Base-by-base conservation (phyloP, 1,140 invertebrate species). In the Stenopsyche tienmushanensis region DNA sequence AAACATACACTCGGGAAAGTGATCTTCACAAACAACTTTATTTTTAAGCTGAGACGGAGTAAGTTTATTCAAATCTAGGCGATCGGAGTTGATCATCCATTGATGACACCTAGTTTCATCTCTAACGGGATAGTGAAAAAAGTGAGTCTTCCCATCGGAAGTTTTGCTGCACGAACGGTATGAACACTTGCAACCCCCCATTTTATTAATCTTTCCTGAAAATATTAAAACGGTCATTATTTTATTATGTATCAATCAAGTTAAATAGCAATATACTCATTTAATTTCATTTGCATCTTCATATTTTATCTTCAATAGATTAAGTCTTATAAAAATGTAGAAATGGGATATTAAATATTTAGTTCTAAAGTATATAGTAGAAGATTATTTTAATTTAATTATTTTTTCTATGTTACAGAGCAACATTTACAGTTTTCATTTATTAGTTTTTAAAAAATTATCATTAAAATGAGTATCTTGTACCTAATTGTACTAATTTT, bases 101-200 rank as follows among this genome's bases (percentile, higher is more conserved):
- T 79, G 73, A 49, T 78, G 77, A 69, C 83, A 85, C 57, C 84
- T 72, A 21, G 80, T 71, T 70, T 77, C 79, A 50, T 85, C 80
- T 73, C 81, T 83, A 3, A 84, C 83, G 0, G 84, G 84, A 64
- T 81, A 85, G 72, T 85, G 84, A 64, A 84, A 85, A 75, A 84
- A 83, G 71, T 84, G 83, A 0, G 82, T 78, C 58, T 79, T 78
- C 17, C 80, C 80, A 73, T 80, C 78, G 7, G 77, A 74, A 67
- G 78, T 77, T 2, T 79, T 77, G 2, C 73, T 76, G 68, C 84
- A 85, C 54, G 77, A 80, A 45, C 77, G 77, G 66, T 83, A 85
- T 41, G 79, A 77, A 72, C 83, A 85, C 15, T 78, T 74, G 64
- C 81, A 83, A 1, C 83, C 83, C 50, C 82, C 83, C 83, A 85